These are phyloP conservation scores for Scomberomorus guttatus DNA, from an alignment of 2,797 vertebrate genomes.

Conservation along the genomic window DNA sequence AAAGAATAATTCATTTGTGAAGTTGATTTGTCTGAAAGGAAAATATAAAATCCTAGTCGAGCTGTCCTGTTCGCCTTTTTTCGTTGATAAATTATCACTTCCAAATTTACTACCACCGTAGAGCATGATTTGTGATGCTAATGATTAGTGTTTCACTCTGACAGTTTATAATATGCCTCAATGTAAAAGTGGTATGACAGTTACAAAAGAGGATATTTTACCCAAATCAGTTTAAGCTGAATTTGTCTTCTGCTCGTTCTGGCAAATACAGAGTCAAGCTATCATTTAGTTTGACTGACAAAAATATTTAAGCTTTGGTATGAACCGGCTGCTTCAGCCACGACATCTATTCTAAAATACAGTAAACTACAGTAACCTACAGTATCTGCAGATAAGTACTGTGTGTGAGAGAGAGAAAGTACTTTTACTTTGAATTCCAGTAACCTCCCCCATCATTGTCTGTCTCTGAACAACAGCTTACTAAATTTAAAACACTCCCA, in stretches of 20 bases:
- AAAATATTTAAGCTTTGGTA: background rate
- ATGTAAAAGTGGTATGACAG: background rate
- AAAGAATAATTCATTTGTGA: slow-evolving; percentile 37
- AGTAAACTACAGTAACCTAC: background rate
- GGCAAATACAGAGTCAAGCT: background rate
- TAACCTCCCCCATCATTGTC: slow-evolving; percentile 21
- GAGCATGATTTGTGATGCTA: slow-evolving; percentile 40
- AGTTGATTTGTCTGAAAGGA: slow-evolving; percentile 31
- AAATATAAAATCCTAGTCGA: slow-evolving; percentile 26
- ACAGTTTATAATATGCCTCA: slow-evolving; percentile 8
- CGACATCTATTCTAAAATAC: background rate
- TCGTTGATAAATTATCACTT: slow-evolving; percentile 53
- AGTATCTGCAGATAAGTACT: background rate
- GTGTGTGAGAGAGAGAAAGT: too few species aligned
- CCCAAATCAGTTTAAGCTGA: background rate
- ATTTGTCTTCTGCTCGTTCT: background rate
- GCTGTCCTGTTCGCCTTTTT: slow-evolving; percentile 18
- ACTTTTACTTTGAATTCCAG: slow-evolving; percentile 20
- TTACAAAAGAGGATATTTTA: background rate
- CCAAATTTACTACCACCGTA: slow-evolving; percentile 34
- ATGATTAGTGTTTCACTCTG: slow-evolving; percentile 32
- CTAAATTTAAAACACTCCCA: slow-evolving; percentile 52
- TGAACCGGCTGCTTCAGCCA: background rate
- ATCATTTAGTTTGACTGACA: background rate
- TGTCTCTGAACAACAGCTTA: slow-evolving; percentile 29